A percentile compares a stretch with the other conserved stretches of the same genome.
These are phyloP conservation scores for Galago senegalensis DNA, from an alignment of 2,797 vertebrate species.

Conservation along the genomic window DNA sequence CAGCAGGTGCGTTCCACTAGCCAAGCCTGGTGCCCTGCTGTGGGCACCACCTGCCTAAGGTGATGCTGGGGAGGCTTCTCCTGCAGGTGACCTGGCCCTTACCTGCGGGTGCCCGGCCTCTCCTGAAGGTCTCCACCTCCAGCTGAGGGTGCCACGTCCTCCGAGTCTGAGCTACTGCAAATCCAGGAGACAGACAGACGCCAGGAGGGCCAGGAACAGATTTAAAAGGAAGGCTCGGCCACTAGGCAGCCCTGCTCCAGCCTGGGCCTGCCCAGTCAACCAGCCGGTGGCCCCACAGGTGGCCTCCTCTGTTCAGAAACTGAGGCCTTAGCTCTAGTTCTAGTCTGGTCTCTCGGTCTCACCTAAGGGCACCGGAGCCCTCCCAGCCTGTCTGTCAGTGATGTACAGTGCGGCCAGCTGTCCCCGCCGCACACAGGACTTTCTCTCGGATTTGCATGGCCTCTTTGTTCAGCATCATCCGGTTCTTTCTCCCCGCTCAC, in stretches of 20 bases:
- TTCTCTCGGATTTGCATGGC: rapidly evolving
- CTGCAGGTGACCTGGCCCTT: not conserved
- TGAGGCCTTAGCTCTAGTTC: rapidly evolving
- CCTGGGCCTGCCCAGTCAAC: no score
- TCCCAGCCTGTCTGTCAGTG: not conserved
- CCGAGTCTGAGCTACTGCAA: no score
- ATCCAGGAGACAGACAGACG: no score
- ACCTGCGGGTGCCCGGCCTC: not conserved
- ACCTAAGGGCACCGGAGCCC: rapidly evolving
- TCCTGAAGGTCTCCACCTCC: not conserved
- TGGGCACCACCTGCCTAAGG: not conserved
- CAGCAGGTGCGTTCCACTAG: not conserved
- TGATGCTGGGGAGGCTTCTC: not conserved
- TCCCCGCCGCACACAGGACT: not conserved
- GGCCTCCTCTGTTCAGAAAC: not conserved
- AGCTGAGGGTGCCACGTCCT: rapidly evolving
- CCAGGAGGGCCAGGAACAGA: not conserved
- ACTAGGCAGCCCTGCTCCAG: not conserved
- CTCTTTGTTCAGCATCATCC: rapidly evolving
- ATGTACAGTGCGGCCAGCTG: rapidly evolving
- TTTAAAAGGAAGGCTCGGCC: not conserved
- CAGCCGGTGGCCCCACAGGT: rapidly evolving
- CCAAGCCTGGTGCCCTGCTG: not conserved
- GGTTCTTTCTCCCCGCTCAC: rapidly evolving
- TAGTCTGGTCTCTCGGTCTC: no score